Evolutionary conservation across 2,888 invertebrate genomes (phyloP), one percentile per base, ranked within the genome.

Genomic region (Labia minor): DNA sequence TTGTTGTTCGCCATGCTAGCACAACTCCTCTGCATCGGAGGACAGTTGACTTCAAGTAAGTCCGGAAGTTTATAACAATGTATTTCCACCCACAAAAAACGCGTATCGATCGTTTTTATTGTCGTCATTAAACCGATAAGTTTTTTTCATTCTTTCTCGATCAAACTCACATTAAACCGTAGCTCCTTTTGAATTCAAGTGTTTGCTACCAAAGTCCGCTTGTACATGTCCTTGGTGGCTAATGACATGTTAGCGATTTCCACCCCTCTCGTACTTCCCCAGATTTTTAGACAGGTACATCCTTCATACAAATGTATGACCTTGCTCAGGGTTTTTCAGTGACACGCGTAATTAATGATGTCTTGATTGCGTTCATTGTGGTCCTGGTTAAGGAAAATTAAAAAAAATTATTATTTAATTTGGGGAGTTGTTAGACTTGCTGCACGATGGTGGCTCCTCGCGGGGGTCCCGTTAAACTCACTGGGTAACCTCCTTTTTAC

Each of bases 281-380:
- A 49, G 49, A 49, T n/a, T n/a, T 49, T 49, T 49, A 49, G 49
- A 49, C 49, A 49, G 49, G n/a, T 49, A 49, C 49, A 49, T 49
- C 49, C 49, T 49, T 49, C 21, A 63, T 26, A 26, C 8, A 26
- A 26, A 26, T 26, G 26, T 26, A 26, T 63, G 63, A 16, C 20
- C 21, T 21, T 63, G 21, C 63, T 21, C 19, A 26, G 33, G 63
- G 33, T 49, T 49, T n/a, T 49, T 14, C 67, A 68, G 68, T 70
- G 70, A 70, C 70, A 70, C 67, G 68, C 65, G 66, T 70, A 70
- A 70, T 70, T 70, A 70, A 70, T 70, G 70, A 66, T 68, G 64
- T 66, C 70, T 70, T 68, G 69, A 69, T 70, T 70, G 68, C 69
- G 65, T 67, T 49, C 65, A 67, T 63, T 49, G 49, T 49, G 49